Percentiles rank a stretch among this genome's conserved stretches.
Conservation (phyloP, 2,797 vertebrate genomes). For the Pseudomugil tenellus region DNA sequence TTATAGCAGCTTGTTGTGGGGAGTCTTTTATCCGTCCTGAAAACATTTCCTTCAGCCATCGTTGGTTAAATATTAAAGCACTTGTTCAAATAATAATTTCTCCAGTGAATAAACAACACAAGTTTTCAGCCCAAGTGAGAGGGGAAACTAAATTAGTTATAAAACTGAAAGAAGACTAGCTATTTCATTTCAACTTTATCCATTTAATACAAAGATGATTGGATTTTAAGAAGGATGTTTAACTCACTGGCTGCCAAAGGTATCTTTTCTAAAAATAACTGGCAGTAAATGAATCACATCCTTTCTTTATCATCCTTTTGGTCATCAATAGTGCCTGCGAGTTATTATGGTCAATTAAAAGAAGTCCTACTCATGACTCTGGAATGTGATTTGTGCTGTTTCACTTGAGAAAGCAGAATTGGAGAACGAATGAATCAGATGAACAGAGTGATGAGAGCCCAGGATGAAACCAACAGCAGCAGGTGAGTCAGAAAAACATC, state of each 20-base stretch:
- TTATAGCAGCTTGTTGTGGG: conserved; percentile 11
- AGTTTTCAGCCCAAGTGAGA: not conserved
- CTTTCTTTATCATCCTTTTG: conserved; percentile 20
- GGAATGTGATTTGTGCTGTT: conserved; percentile 46
- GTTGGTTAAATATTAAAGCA: conserved; percentile 34
- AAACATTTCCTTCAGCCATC: conserved; percentile 21
- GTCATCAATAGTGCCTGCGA: conserved; percentile 33
- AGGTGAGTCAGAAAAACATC: conserved; percentile 40
- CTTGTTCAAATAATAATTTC: conserved; percentile 18
- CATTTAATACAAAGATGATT: not conserved
- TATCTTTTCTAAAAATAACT: no score
- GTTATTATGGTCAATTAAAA: conserved; percentile 37
- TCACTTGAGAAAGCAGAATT: conserved; percentile 31
- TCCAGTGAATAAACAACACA: conserved; percentile 10
- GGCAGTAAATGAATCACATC: not conserved
- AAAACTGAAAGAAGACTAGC: conserved; percentile 13
- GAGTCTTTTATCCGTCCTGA: conserved; percentile 16
- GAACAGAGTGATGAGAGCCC: conserved; percentile 17
- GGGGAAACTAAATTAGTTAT: conserved; percentile 12
- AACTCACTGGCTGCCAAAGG: no score
- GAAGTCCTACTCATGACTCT: conserved; percentile 48
- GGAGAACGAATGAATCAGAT: conserved; percentile 62
- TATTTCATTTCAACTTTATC: not conserved
- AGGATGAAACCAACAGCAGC: conserved; percentile 18
- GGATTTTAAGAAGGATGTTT: not conserved